Evolutionary conservation across 2,113 vertebrate genomes (phyloP), one percentile per base, ranked within the genome.

Genomic region (Burhinus oedicnemus): DNA sequence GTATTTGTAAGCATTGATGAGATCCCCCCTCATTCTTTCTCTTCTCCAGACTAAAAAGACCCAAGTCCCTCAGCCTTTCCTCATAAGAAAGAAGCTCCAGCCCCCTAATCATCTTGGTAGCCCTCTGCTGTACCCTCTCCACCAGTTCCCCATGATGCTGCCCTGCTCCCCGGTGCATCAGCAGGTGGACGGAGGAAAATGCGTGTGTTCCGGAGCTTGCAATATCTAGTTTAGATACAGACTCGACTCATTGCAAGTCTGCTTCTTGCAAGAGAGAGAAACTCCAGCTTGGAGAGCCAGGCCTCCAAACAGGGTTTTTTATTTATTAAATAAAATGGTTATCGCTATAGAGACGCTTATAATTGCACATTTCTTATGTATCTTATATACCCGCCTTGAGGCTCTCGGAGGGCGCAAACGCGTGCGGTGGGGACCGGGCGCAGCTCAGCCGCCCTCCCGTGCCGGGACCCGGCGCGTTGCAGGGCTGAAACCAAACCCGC

Each of bases 331-430:
- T 52, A 42, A 51, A 45, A 47, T 5, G 12, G 1, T n/a, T 11
- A 1, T 57, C 1, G 1, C 66, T 79, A 14, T 11, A 61, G 78
- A 66, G 40, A 15, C 3, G 9, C 21, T 60, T 27, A 5, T 18
- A 58, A 25, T 44, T 60, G 17, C 19, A 1, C 49, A 14, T 71
- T 68, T 9, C 8, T 61, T 44, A 2, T 1, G 2, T 19, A 26
- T 49, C 27, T 30, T n/a, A n/a, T n/a, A n/a, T n/a, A n/a, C n/a
- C 32, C 1, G 0, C 38, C 30, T 5, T 4, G 22, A 5, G n/a
- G 47, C 55, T 71, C 47, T 51, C 2, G 2, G 60, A 23, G 52
- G 23, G 12, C 54, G 32, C 44, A 40, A 3, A 12, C 1, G 0
- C 0, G 2, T 30, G 38, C 0, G 5, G 16, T 30, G 44, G n/a